Evolutionary conservation across 2,113 vertebrate genomes (phyloP), one percentile per base, ranked within the genome.

Genomic region (Vimba vimba): DNA sequence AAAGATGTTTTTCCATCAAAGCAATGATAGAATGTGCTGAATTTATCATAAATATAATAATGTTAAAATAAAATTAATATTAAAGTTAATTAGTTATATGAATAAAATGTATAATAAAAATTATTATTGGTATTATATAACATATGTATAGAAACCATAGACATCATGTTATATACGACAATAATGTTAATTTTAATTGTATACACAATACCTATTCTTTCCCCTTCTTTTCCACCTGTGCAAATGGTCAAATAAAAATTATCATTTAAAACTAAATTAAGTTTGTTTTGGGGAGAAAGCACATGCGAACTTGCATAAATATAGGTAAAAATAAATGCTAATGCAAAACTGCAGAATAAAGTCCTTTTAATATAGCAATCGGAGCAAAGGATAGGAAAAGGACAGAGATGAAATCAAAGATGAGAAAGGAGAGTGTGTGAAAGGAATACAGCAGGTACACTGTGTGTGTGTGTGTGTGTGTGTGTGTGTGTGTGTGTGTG

Each of bases 361-460:
- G 4, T 25, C 23, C 1, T 45, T 30, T 76, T 75, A 30, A 77
- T 33, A 57, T 4, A 73, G 25, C 21, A 57, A 33, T 5, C 10
- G 21, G 39, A 85, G 11, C 15, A 6, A 57, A 43, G 23, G 2
- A 62, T 27, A 23, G 47, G 23, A 30, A 77, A 25, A 71, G 1
- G 45, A 36, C 21, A 69, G 36, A n/a, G n/a, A 45, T 60, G 30
- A 69, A 47, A 39, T 66, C 30, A 27, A 55, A 55, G 36, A 77
- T n/a, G 64, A 62, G 23, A 11, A 45, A 59, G 33, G 15, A 57
- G 23, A 75, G 43, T 55, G 21, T 66, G 71, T 55, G 69, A 82
- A 25, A 33, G 45, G 27, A 64, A 45, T 50, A 55, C 43, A 83
- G 77, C 66, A 87, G 85, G 83, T 88, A 86, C 87, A 87, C 85